phyloP scores from a whole-genome alignment of 2,797 vertebrate genomes.

The Pseudomugil tenellus region DNA sequence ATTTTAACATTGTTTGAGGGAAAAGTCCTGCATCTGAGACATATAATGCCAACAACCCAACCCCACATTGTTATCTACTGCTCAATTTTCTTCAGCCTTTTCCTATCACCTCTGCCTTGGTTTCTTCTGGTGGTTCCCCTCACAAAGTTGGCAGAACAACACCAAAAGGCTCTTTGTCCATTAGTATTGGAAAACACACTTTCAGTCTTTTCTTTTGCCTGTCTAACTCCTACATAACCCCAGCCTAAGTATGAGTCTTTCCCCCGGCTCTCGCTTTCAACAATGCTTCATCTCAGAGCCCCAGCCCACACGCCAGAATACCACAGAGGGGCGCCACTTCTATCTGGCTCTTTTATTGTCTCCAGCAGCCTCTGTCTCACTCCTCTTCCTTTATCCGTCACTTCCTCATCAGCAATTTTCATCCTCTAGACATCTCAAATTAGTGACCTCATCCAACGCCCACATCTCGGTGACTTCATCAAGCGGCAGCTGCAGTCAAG shows the following conservation, averaged over 20 bases:
- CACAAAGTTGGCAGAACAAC: too few species aligned
- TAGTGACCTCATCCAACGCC: constrained; percentile 69
- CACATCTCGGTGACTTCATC: constrained; percentile 67
- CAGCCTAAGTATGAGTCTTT: constrained; percentile 59
- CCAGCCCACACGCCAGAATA: constrained; percentile 72
- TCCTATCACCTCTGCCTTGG: constrained; percentile 10
- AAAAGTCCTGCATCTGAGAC: neutral
- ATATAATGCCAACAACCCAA: neutral
- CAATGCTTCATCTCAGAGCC: constrained; percentile 66
- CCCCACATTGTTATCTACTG: neutral
- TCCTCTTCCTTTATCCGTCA: constrained; percentile 32
- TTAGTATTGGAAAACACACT: constrained; percentile 54
- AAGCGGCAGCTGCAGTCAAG: constrained; percentile 65
- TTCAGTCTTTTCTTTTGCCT: constrained; percentile 65
- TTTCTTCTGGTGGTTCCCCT: too few species aligned
- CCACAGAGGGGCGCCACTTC: constrained; percentile 45
- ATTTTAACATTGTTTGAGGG: neutral
- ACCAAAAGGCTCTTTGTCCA: constrained; percentile 66
- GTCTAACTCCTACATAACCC: constrained; percentile 61
- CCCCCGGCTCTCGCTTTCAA: constrained; percentile 43
- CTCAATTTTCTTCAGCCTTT: constrained; percentile 4
- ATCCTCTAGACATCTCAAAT: constrained; percentile 31
- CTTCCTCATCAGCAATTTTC: constrained; percentile 51
- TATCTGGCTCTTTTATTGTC: constrained; percentile 43
- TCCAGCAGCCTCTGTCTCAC: constrained; percentile 38